These are phyloP conservation scores for Chondrosia reniformis DNA, from an alignment of 37 sponge, comb jelly and placozoan genomes.

Conservation along the genomic window DNA sequence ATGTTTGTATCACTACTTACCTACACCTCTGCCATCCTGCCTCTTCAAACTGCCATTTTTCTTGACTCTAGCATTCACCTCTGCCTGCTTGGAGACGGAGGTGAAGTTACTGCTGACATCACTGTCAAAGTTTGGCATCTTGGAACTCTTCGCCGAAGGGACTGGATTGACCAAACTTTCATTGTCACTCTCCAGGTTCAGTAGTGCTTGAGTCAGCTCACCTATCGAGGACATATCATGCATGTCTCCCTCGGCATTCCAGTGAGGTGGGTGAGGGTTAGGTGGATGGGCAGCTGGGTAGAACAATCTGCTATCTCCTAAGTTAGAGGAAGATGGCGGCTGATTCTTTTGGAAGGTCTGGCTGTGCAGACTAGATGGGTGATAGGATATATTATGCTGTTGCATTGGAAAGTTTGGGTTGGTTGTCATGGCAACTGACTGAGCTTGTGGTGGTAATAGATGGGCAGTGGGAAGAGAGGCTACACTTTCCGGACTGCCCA, in stretches of 20 bases:
- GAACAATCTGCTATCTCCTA: too few relatives aligned
- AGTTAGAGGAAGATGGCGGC: too few relatives aligned
- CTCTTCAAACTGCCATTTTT: neutral
- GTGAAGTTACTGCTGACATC: slow-evolving; percentile 24
- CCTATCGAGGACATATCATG: neutral
- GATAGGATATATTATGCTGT: too few relatives aligned
- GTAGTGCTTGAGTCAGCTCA: slow-evolving; percentile 10
- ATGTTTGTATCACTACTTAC: neutral
- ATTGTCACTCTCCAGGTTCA: slow-evolving; percentile 15
- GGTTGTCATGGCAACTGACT: too few relatives aligned
- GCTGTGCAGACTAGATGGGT: neutral
- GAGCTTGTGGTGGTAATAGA: neutral
- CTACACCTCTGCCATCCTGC: neutral
- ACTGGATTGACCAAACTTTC: neutral
- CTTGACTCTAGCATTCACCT: neutral
- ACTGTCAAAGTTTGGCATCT: slow-evolving; percentile 16
- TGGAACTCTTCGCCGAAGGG: neutral
- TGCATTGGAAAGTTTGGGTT: neutral
- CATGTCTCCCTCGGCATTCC: neutral
- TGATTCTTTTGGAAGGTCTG: neutral
- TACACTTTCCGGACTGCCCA: neutral
- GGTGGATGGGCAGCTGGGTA: neutral
- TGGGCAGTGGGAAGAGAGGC: neutral
- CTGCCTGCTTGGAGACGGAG: neutral
- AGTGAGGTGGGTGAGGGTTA: neutral